These are phyloP conservation scores for Spheniscus humboldti DNA, from an alignment of 2,797 vertebrate species.

Conservation along the genomic window DNA sequence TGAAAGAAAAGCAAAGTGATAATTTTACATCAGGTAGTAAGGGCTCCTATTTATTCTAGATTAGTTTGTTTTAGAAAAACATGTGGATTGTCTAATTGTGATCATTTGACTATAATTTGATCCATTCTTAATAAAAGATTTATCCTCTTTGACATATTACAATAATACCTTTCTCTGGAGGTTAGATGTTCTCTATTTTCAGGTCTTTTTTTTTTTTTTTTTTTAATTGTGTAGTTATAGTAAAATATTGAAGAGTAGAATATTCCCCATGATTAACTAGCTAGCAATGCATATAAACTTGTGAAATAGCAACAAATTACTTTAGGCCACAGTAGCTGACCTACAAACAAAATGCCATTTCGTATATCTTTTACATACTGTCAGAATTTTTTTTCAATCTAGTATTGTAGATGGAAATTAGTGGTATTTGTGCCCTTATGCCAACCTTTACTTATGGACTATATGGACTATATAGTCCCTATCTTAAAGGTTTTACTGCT, in stretches of 20 bases:
- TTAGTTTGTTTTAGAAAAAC: not conserved
- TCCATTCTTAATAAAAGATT: not conserved
- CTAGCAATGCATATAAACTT: not conserved
- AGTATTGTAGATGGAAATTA: not conserved
- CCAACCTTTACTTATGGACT: not conserved
- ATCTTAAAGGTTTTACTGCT: not conserved
- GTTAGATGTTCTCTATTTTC: not conserved
- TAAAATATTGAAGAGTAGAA: conserved; percentile 22
- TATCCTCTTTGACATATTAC: not conserved
- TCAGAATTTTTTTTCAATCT: not conserved
- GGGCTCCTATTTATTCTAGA: not conserved
- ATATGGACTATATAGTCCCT: not conserved
- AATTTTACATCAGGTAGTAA: not conserved
- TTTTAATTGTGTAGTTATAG: not conserved
- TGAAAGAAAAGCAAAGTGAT: not conserved
- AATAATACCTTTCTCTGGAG: not conserved
- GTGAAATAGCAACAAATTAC: not conserved
- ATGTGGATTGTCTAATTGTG: not conserved
- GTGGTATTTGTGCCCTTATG: not conserved
- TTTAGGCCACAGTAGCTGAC: not conserved
- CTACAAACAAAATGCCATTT: not conserved
- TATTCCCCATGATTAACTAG: not conserved
- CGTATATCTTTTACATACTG: not conserved
- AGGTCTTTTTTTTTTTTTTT: not conserved
- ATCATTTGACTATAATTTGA: conserved; percentile 5